These are phyloP conservation scores for Onychorhynchus coronatus DNA, from an alignment of 2,113 vertebrate genomes.

Conservation along the genomic window DNA sequence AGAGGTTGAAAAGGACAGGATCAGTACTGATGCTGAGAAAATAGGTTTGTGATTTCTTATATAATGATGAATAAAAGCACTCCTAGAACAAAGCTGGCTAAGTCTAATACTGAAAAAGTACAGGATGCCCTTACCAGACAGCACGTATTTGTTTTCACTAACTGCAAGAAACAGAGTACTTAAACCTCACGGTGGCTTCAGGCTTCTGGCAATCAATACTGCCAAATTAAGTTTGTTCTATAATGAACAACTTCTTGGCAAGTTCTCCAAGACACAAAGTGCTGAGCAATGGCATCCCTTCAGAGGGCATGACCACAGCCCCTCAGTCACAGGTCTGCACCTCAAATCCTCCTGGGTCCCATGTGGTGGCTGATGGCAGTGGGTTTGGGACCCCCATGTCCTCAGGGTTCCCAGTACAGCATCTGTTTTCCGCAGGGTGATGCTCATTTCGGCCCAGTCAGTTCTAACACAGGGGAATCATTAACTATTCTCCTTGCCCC, in stretches of 20 bases:
- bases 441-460: background rate
- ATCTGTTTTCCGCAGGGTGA: accelerated
- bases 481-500: background rate
- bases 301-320: background rate
- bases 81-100: background rate
- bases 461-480: background rate
- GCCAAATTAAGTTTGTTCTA: background rate
- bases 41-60: background rate
- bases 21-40: background rate
- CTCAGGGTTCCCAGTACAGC: background rate
- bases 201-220: background rate
- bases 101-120: background rate
- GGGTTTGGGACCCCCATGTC: background rate
- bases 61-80: background rate
- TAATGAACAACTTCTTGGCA: background rate
- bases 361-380: background rate
- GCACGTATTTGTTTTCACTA: background rate
- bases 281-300: background rate
- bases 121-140: background rate
- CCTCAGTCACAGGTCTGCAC: background rate
- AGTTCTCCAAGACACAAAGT: background rate
- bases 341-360: background rate
- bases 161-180: background rate
- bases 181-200: background rate
- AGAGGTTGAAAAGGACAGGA: background rate